A percentile compares a stretch with the other conserved stretches of the same genome.
phyloP scores from a whole-genome alignment of 2,888 invertebrate species.

The Harpalus rufipes region DNA sequence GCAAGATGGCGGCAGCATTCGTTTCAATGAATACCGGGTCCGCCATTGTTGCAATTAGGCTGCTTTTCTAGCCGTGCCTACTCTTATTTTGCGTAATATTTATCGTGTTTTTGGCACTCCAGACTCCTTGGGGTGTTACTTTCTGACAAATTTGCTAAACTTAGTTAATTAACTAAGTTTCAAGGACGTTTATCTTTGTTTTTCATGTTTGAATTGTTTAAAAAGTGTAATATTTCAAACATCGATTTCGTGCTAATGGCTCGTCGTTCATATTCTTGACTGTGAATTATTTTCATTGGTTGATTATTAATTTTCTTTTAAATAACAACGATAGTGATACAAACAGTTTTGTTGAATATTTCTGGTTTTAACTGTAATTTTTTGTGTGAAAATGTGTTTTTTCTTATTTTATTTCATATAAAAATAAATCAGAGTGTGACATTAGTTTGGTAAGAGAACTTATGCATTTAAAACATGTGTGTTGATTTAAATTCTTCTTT shows the following conservation, averaged over 20 bases:
- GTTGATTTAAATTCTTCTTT: conserved; percentile 23
- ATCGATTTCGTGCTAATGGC: conserved; percentile 75
- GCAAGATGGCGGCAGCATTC: conserved; percentile 74
- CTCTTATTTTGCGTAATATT: conserved; percentile 72
- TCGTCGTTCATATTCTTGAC: conserved; percentile 68
- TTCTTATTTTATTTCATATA: conserved; percentile 44
- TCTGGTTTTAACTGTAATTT: conserved; percentile 17
- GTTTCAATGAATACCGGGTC: conserved; percentile 76
- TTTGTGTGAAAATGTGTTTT: conserved; percentile 11
- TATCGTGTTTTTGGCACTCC: conserved; percentile 70
- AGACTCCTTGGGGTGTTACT: conserved; percentile 43
- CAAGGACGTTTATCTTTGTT: conserved; percentile 52
- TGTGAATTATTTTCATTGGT: conserved; percentile 67
- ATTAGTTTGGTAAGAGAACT: conserved; percentile 59
- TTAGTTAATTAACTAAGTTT: conserved; percentile 41
- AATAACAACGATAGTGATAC: conserved; percentile 44
- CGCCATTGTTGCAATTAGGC: conserved; percentile 77
- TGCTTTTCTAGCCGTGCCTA: conserved; percentile 75
- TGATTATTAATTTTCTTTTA: conserved; percentile 60
- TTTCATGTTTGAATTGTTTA: conserved; percentile 56
- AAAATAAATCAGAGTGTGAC: conserved; percentile 60
- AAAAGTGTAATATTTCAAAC: conserved; percentile 73
- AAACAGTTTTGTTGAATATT: conserved; percentile 2
- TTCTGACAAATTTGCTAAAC: conserved; percentile 51
- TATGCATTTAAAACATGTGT: conserved; percentile 56